phyloP scores from a whole-genome alignment of 2,888 invertebrate species.

The Tachina grossa region DNA sequence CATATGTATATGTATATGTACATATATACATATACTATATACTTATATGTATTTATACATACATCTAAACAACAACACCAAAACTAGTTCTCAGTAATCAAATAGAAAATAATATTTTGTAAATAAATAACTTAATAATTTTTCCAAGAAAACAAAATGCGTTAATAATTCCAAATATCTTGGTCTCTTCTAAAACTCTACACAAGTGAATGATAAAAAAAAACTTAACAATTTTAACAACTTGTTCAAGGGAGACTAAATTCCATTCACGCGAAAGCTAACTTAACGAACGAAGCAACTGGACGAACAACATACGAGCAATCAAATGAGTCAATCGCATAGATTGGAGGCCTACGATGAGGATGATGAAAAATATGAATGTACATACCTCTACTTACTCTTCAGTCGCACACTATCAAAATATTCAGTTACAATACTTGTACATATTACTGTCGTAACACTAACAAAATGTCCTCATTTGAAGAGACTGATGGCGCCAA shows the following conservation, averaged over 20 bases:
- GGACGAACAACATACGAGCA: slow-evolving; percentile 33
- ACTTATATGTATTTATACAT: background rate
- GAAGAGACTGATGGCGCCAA: slow-evolving; percentile 52
- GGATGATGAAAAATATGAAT: background rate
- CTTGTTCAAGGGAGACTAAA: slow-evolving; percentile 36
- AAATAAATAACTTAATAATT: slow-evolving; percentile 15
- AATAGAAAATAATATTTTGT: background rate
- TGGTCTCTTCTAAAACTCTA: slow-evolving; percentile 35
- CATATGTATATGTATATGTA: background rate
- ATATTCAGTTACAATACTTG: background rate
- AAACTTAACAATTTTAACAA: background rate
- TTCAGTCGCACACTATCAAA: slow-evolving; percentile 2
- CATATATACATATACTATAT: background rate
- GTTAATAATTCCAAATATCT: slow-evolving; percentile 42
- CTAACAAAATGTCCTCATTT: slow-evolving; percentile 35
- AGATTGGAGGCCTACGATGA: background rate
- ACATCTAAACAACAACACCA: slow-evolving; percentile 38
- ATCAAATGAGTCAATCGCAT: slow-evolving; percentile 55
- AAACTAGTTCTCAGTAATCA: background rate
- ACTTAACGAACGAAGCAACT: slow-evolving; percentile 34
- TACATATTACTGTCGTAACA: background rate
- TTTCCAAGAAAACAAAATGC: slow-evolving; percentile 47
- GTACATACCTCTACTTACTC: background rate
- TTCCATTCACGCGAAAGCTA: slow-evolving; percentile 41
- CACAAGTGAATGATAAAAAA: slow-evolving; percentile 32